Base-by-base conservation (phyloP, 2,113 vertebrate genomes). In the Tinamus guttatus region DNA sequence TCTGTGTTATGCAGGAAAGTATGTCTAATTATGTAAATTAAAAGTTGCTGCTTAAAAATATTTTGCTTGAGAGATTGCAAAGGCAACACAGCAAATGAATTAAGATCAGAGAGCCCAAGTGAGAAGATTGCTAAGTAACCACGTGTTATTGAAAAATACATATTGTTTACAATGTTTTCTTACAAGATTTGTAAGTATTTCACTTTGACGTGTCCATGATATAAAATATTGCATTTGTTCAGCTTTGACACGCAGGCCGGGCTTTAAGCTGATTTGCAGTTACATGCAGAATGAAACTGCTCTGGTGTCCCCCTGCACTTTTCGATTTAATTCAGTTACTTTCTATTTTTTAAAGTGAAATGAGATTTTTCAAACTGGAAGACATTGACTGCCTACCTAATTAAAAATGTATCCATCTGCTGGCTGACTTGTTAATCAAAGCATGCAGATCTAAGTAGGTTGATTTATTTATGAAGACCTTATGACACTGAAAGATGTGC, bases 371-470 rank as follows among this genome's bases (percentile, higher is more conserved):
- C 92, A 91, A 98, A 97, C 93, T 84, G 90, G 96, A 96, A 95
- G 94, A 94, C 81, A 94, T 81, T 79, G 93, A 82, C 90, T 93
- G 92, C 94, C 95, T 97, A 92, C 93, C 97, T 98, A 97, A 98
- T 98, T 98, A 98, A 98, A 98, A 97, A 98, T 98, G 96, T 97
- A 92, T 93, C 98, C 98, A 97, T 98, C 98, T 98, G 98, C 94
- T 97, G 69, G 94, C 92, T 97, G 95, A 62, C 87, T 98, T 93
- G 94, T 94, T 95, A 94, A 97, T 97, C 97, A 97, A 94, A 97
- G 96, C 94, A 96, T 95, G 93, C 94, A 95, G 92, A 97, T 97
- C 85, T 96, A 93, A 98, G 97, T 94, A 89, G 93, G 88, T 91
- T 98, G 97, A 95, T 98, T 98, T 98, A 98, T 98, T 98, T 98